Base-by-base conservation (phyloP, 2,113 vertebrate species). In the Sylvilagus bachmani region DNA sequence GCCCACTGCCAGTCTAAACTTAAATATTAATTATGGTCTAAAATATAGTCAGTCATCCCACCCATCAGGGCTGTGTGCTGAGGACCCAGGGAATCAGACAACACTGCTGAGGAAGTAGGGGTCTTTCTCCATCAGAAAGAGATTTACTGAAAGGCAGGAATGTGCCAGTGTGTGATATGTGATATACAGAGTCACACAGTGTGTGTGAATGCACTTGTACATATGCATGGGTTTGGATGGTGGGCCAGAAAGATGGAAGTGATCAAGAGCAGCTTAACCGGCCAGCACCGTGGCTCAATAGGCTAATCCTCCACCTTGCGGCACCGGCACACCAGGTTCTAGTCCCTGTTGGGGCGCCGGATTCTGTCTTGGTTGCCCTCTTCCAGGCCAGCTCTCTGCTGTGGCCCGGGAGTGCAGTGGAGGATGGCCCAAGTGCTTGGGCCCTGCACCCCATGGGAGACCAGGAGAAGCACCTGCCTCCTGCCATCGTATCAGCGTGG, bases 21-120 rank as follows among this genome's bases (percentile, higher is more conserved):
- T 80, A 91, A 93, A 71, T 79, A 86, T 31, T 67, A 90, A 83
- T 36, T 29, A 14, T 2, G 7, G 58, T 33, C 66, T 84, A 51
- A 93, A 69, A 44, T 24, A 9, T 44, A 58, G 67, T 66, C 44
- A 25, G 49, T 58, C n/a, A 79, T 38, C n/a, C 8, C 8, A 19
- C 44, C 36, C 29, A n/a, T 0, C 3, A 31, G 64, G 36, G 61
- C 83, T 89, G 73, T 69, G 5, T 74, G 61, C 61, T 94, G 77
- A 96, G 66, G 61, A 58, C 27, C 51, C 1, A 27, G 36, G 62
- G 61, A 82, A 44, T 64, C 77, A 90, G 71, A 58, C 1, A n/a
- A 36, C 19, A 21, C 51, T 29, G 22, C 25, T 6, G 10, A 31
- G 12, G 8, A 90, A 73, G 36, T 1, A 79, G 58, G 49, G 61